Percentiles rank a stretch among this genome's conserved stretches.
Evolutionary conservation across 2,888 invertebrate genomes (phyloP).

Genomic region (Noctua janthina): DNA sequence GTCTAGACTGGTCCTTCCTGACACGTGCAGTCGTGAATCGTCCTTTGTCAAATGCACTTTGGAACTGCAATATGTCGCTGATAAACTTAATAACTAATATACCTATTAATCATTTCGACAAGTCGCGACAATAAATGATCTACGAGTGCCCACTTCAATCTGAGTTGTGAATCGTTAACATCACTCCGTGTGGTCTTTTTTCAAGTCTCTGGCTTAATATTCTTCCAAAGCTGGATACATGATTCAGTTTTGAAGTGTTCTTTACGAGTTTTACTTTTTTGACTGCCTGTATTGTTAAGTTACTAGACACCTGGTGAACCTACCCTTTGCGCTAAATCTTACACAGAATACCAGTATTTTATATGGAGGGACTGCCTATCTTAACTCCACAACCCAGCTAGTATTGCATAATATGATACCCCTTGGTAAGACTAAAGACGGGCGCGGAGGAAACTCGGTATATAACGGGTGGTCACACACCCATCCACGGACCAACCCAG

Average conservation of each 20-base stretch:
- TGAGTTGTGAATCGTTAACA: conserved; percentile 9
- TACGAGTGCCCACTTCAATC: background rate
- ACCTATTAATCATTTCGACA: conserved; percentile 32
- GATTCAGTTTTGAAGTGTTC: background rate
- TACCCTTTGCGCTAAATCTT: too few relatives aligned
- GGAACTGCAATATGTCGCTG: conserved; percentile 30
- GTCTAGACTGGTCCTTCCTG: conserved; percentile 6
- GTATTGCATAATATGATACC: too few relatives aligned
- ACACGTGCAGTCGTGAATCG: conserved; percentile 2
- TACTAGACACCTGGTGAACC: too few relatives aligned
- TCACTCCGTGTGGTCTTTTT: background rate
- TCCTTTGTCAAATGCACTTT: conserved; percentile 28
- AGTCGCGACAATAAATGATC: background rate
- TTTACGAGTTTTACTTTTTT: background rate
- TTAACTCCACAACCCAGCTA: too few relatives aligned
- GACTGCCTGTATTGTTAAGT: too few relatives aligned
- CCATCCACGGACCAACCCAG: background rate
- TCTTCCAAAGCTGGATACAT: background rate
- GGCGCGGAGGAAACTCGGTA: too few relatives aligned
- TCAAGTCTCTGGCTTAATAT: background rate
- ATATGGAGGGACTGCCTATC: too few relatives aligned
- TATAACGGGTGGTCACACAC: too few relatives aligned
- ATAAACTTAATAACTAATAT: conserved; percentile 31
- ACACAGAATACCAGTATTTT: too few relatives aligned
- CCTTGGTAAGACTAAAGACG: too few relatives aligned